phyloP scores from a whole-genome alignment of 2,888 invertebrate genomes.

The Corbicula japonica region DNA sequence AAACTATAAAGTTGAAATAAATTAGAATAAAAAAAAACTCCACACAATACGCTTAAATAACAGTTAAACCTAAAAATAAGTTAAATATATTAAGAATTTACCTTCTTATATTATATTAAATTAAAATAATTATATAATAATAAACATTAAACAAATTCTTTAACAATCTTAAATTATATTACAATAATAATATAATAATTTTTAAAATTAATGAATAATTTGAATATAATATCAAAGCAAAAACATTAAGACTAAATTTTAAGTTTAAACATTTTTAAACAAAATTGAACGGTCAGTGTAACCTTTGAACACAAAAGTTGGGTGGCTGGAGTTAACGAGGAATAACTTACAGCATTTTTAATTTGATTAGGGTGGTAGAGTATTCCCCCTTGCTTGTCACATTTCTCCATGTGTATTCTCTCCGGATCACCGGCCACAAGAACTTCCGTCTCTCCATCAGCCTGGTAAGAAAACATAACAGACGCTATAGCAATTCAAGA shows the following conservation, averaged over 20 bases:
- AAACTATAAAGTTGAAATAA: background rate
- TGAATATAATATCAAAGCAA: background rate
- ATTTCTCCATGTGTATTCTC: slow-evolving; percentile 89
- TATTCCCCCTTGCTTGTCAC: slow-evolving; percentile 92
- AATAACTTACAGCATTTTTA: slow-evolving; percentile 89
- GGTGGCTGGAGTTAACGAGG: no score
- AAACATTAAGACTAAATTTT: no score
- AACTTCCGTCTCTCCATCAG: slow-evolving; percentile 89
- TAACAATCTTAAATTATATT: background rate
- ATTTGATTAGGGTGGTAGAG: slow-evolving; percentile 93
- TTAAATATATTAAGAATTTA: background rate
- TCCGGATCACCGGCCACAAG: slow-evolving; percentile 96
- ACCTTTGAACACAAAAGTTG: no score
- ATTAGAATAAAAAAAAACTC: background rate
- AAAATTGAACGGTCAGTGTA: no score
- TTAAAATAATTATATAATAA: no score
- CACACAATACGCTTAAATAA: background rate
- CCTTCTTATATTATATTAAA: background rate
- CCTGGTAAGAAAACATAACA: slow-evolving; percentile 31
- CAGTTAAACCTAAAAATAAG: background rate
- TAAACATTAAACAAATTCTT: background rate
- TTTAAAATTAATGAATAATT: background rate
- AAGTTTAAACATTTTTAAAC: no score
- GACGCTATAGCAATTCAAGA: background rate
- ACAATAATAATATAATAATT: background rate